A percentile compares a stretch with the other conserved stretches of the same genome.
Conservation (phyloP, 2,113 vertebrate genomes). For the Oryzias melastigma region DNA sequence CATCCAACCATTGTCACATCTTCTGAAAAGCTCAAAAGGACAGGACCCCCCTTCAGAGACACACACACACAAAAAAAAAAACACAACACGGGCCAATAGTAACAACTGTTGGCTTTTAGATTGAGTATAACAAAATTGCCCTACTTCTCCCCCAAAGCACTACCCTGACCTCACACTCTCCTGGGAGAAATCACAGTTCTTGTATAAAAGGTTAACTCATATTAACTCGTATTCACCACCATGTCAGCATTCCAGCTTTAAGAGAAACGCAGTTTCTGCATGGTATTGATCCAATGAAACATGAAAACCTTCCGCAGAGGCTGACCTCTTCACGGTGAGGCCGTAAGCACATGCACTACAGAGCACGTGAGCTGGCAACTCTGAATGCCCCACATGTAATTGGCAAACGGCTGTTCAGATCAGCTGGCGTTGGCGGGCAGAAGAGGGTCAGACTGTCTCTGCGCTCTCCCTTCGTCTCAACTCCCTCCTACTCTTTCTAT, state of each 20-base stretch:
- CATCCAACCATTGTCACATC: slow-evolving; percentile 96
- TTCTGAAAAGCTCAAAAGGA: slow-evolving; percentile 97
- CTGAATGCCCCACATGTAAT: slow-evolving; percentile 57
- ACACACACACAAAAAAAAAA: slow-evolving; percentile 77
- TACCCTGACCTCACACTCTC: slow-evolving; percentile 68
- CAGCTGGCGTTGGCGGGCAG: slow-evolving; percentile 65
- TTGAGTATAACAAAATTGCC: slow-evolving; percentile 93
- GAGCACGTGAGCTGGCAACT: slow-evolving; percentile 48
- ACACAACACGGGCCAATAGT: slow-evolving; percentile 92
- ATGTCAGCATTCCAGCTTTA: slow-evolving; percentile 10
- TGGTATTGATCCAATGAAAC: slow-evolving; percentile 20
- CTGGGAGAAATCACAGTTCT: slow-evolving; percentile 67
- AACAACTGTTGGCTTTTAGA: slow-evolving; percentile 95
- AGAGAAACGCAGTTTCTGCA: slow-evolving; percentile 1
- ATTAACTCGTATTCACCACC: slow-evolving; percentile 36
- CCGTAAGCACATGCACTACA: slow-evolving; percentile 17
- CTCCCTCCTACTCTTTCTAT: slow-evolving; percentile 32
- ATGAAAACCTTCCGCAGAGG: slow-evolving; percentile 8
- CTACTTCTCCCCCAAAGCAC: slow-evolving; percentile 36
- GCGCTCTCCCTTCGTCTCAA: slow-evolving; percentile 55
- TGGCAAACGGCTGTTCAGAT: slow-evolving; percentile 62
- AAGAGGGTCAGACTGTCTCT: slow-evolving; percentile 74
- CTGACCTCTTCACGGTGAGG: slow-evolving; percentile 27
- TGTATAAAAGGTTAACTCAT: slow-evolving; percentile 33
- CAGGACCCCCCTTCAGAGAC: slow-evolving; percentile 70